Conservation (phyloP, 2,113 vertebrate genomes). For the Callionymus lyra region DNA sequence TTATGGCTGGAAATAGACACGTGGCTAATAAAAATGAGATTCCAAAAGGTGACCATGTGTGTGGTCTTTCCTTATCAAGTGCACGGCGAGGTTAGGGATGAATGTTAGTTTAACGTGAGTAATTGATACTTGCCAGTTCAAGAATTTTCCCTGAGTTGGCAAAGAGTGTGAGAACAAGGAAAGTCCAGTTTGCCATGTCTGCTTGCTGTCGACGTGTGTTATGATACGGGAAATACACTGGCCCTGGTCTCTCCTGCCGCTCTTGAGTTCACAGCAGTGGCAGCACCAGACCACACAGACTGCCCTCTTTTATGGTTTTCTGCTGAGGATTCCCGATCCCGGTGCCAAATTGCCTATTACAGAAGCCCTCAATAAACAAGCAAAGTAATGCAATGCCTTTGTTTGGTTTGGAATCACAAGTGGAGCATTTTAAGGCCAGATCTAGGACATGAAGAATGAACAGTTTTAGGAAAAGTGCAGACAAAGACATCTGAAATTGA, state of each 20-base stretch:
- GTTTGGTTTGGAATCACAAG: slow-evolving; percentile 38
- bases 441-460: slow-evolving; percentile 35
- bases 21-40: slow-evolving; percentile 23
- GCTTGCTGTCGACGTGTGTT: slow-evolving; percentile 52
- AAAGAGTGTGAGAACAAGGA: slow-evolving; percentile 58
- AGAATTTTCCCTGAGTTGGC: slow-evolving; percentile 72
- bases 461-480: slow-evolving; percentile 21
- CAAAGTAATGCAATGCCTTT: slow-evolving; percentile 43
- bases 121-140: slow-evolving; percentile 69
- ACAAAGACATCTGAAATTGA: slow-evolving; percentile 29
- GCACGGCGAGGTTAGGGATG: slow-evolving; percentile 49
- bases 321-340: slow-evolving; percentile 45
- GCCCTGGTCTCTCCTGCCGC: slow-evolving; percentile 32
- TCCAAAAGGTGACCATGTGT: slow-evolving; percentile 49
- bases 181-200: slow-evolving; percentile 55
- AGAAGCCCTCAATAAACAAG: slow-evolving; percentile 53
- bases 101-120: slow-evolving; percentile 66
- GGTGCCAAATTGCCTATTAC: slow-evolving; percentile 54
- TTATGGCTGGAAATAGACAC: too few relatives aligned
- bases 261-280: slow-evolving; percentile 37
- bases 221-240: slow-evolving; percentile 49
- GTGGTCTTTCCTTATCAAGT: slow-evolving; percentile 59
- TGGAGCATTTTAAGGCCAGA: slow-evolving; percentile 26
- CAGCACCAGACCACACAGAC: slow-evolving; percentile 69
- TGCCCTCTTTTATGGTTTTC: slow-evolving; percentile 48